phyloP scores from a whole-genome alignment of 53 echinoderm and acorn worm species.

The Luidia sarsii region DNA sequence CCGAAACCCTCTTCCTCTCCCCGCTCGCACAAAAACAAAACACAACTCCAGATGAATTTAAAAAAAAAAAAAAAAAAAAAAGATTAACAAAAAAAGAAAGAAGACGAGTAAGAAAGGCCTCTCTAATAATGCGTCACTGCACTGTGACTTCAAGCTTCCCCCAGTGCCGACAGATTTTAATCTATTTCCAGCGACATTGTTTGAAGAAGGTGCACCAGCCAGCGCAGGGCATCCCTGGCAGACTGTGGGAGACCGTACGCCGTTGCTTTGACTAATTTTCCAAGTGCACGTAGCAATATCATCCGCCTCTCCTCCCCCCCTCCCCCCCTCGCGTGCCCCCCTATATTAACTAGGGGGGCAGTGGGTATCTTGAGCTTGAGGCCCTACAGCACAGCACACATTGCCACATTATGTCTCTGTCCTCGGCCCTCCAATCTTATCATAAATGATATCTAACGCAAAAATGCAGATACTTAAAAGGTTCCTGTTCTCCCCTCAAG shows the following conservation, averaged over 20 bases:
- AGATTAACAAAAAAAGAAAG: neutral
- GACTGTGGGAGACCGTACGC: neutral
- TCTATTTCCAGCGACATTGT: slow-evolving; percentile 46
- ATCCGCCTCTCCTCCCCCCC: no score
- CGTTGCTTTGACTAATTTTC: slow-evolving; percentile 36
- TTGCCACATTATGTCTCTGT: neutral
- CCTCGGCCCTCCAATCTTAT: no score
- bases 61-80: neutral
- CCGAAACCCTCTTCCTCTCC: neutral
- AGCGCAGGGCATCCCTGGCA: neutral
- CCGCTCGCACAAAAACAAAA: neutral
- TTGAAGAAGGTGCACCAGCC: slow-evolving; percentile 8
- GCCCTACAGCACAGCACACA: neutral
- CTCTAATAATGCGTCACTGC: slow-evolving; percentile 15
- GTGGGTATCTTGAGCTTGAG: slow-evolving; percentile 18
- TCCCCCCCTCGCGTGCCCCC: no score
- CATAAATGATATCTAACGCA: no score
- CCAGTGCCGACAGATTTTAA: slow-evolving; percentile 33
- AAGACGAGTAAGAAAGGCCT: neutral
- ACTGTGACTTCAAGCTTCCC: slow-evolving; percentile 11
- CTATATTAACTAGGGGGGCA: no score
- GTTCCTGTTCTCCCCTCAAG: no score
- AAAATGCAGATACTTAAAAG: no score
- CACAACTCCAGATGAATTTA: no score
- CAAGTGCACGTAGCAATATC: slow-evolving; percentile 30